Conservation (phyloP, 2,113 vertebrate species). For the Turnix velox region DNA sequence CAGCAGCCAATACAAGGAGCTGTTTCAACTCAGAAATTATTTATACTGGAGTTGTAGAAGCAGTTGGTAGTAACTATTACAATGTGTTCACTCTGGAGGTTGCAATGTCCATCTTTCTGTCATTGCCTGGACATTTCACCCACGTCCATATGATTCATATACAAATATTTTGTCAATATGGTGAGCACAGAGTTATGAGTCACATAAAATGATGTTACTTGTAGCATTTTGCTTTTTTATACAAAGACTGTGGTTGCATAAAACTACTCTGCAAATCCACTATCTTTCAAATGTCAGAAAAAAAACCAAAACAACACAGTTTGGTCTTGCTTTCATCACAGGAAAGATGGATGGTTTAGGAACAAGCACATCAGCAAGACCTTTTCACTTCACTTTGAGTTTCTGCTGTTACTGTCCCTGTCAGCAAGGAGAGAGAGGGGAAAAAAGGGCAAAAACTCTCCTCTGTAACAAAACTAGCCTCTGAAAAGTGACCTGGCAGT, state of each 20-base stretch:
- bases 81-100: neutral
- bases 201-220: neutral
- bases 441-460: neutral
- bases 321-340: neutral
- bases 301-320: neutral
- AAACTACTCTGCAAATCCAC: neutral
- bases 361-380: neutral
- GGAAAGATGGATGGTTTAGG: neutral
- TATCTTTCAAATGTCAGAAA: neutral
- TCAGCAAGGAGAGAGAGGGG: neutral
- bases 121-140: neutral
- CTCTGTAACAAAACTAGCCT: neutral
- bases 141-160: neutral
- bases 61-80: neutral
- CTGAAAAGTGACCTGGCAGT: neutral
- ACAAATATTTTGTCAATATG: neutral
- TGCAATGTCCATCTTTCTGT: neutral
- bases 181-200: neutral
- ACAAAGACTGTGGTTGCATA: neutral
- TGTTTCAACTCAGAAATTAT: neutral
- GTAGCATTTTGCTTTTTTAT: neutral
- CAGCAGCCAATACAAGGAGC: neutral
- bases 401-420: neutral
- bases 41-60: neutral
- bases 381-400: neutral